A percentile compares a stretch with the other conserved stretches of the same genome.
phyloP scores from a whole-genome alignment of 1,140 invertebrate genomes.

The Lordiphosa clarofinis region DNA sequence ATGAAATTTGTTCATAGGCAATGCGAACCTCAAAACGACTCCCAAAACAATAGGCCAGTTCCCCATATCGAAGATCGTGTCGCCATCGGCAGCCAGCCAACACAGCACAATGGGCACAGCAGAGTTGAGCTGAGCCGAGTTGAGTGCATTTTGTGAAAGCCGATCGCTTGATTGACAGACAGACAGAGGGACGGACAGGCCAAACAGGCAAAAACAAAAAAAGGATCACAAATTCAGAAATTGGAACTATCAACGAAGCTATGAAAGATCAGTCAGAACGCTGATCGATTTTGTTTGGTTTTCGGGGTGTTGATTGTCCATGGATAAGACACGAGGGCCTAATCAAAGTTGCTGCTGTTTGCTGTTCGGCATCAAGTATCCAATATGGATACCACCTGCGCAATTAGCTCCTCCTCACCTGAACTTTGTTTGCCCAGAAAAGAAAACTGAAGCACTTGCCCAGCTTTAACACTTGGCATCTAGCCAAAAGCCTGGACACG shows the following conservation, averaged over 20 bases:
- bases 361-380: too few relatives aligned
- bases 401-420: background rate
- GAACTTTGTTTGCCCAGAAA: background rate
- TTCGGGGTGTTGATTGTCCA: too few relatives aligned
- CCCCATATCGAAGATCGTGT: background rate
- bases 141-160: constrained; percentile 39
- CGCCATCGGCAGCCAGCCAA: background rate
- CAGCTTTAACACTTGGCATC: constrained; percentile 62
- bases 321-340: too few relatives aligned
- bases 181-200: background rate
- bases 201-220: constrained; percentile 2
- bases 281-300: too few relatives aligned
- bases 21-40: too few relatives aligned
- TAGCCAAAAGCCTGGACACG: constrained; percentile 42
- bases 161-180: constrained; percentile 47
- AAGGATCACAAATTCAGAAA: constrained; percentile 21
- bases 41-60: too few relatives aligned
- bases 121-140: background rate
- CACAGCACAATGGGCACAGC: constrained; percentile 10
- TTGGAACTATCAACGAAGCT: constrained; percentile 34
- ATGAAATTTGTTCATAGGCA: too few relatives aligned
- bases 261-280: background rate
- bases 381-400: background rate
- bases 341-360: too few relatives aligned
- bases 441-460: constrained; percentile 56